phyloP scores from a whole-genome alignment of 1,140 invertebrate species.

The Drosophila lacteicornis region DNA sequence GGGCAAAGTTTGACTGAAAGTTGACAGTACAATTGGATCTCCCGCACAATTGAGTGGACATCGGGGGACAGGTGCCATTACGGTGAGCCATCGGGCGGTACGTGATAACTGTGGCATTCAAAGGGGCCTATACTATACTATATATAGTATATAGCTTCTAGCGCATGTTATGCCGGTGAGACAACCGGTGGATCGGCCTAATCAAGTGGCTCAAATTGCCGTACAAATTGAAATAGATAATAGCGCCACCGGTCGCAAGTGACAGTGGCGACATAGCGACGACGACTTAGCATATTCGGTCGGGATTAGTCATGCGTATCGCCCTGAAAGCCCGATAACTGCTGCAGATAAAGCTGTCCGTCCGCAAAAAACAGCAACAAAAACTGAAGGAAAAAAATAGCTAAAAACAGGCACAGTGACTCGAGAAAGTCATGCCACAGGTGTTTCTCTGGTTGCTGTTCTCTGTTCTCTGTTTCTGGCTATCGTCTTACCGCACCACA shows the following conservation, averaged over 20 bases:
- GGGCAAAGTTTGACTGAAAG: constrained; percentile 8
- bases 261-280: constrained; percentile 35
- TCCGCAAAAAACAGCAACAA: not conserved
- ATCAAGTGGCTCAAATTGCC: constrained; percentile 61
- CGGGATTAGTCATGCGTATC: constrained; percentile 59
- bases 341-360: constrained; percentile 27
- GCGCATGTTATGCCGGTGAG: constrained; percentile 2
- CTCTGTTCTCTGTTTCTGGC: constrained; percentile 13
- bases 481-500: constrained; percentile 19
- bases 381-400: not conserved
- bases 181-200: constrained; percentile 25
- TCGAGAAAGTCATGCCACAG: constrained; percentile 42
- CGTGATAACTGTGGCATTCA: constrained; percentile 34
- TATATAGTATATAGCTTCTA: not conserved
- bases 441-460: constrained; percentile 9
- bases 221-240: constrained; percentile 64
- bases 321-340: constrained; percentile 45
- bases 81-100: constrained; percentile 29
- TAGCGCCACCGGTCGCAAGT: constrained; percentile 17
- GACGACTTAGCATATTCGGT: constrained; percentile 59
- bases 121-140: not conserved
- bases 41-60: constrained; percentile 13
- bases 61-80: constrained; percentile 19
- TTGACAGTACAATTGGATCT: constrained; percentile 20
- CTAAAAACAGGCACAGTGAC: constrained; percentile 31